Percentiles rank a stretch among this genome's conserved stretches.
Conservation (phyloP, 2,113 vertebrate genomes). For the Xyrauchen texanus region DNA sequence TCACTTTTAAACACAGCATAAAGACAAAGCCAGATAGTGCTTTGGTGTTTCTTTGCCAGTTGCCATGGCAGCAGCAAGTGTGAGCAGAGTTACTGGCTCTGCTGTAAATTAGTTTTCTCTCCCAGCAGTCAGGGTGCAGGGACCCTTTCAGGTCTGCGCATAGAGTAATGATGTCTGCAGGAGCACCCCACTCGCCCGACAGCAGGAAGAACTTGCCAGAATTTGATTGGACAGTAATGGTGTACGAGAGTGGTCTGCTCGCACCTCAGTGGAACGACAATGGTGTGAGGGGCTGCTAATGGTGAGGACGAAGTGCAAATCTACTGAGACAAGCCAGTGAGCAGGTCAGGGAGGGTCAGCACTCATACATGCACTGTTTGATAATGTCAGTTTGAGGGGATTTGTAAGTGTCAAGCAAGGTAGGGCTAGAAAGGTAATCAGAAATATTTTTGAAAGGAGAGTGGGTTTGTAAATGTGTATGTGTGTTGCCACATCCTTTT, state of each 20-base stretch:
- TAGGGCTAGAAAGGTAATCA: neutral
- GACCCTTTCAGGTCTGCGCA: slow-evolving; percentile 25
- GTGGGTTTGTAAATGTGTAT: slow-evolving; percentile 15
- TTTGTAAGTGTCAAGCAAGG: neutral
- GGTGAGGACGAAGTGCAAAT: neutral
- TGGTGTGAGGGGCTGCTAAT: neutral
- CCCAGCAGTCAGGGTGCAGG: neutral
- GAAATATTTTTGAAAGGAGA: neutral
- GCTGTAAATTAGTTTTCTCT: slow-evolving; percentile 30
- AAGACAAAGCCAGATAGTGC: neutral
- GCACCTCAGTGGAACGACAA: neutral
- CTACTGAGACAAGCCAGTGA: neutral
- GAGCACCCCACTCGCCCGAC: neutral
- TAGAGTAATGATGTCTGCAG: neutral
- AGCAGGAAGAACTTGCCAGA: neutral
- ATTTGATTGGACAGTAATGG: slow-evolving; percentile 3
- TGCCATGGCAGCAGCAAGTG: slow-evolving; percentile 50
- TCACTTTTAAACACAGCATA: slow-evolving; percentile 31
- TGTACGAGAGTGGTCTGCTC: neutral
- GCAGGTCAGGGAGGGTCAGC: neutral
- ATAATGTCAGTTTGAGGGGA: slow-evolving; percentile 19
- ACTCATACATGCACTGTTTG: neutral
- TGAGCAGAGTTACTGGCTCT: neutral
- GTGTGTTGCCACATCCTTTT: slow-evolving; percentile 48
- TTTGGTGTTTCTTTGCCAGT: slow-evolving; percentile 16